These are phyloP conservation scores for Diarsia rubi DNA, from an alignment of 2,888 invertebrate species.

Conservation along the genomic window DNA sequence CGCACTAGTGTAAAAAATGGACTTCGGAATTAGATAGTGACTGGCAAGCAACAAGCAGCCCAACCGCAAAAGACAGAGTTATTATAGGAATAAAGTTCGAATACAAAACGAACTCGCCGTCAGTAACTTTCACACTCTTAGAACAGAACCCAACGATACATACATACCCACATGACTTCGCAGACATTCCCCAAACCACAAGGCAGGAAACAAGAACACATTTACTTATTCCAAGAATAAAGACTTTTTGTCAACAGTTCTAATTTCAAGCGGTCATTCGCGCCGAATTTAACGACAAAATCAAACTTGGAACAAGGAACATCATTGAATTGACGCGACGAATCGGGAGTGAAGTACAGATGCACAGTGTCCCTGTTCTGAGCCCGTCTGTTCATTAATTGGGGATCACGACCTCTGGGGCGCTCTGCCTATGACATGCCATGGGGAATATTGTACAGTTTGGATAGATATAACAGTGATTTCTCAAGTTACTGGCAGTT, in stretches of 20 bases:
- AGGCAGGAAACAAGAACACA: constrained; percentile 30
- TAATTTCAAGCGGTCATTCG: constrained; percentile 41
- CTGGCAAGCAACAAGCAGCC: background rate
- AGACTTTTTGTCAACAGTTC: constrained; percentile 33
- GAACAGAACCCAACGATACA: constrained; percentile 43
- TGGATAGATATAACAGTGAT: constrained; percentile 3
- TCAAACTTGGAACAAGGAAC: constrained; percentile 51
- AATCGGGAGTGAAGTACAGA: constrained; percentile 42
- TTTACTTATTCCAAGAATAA: constrained; percentile 31
- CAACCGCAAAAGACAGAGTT: background rate
- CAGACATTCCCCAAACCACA: constrained; percentile 31
- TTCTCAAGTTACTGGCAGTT: background rate
- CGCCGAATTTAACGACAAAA: constrained; percentile 46
- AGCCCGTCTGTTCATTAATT: constrained; percentile 59
- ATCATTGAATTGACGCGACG: constrained; percentile 49
- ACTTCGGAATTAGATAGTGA: background rate
- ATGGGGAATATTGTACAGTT: constrained; percentile 35
- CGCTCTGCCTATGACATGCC: constrained; percentile 36
- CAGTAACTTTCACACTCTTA: background rate
- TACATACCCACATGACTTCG: constrained; percentile 55
- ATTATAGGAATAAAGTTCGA: background rate
- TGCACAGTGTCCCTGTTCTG: constrained; percentile 55
- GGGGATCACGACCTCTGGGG: constrained; percentile 64
- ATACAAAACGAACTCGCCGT: constrained; percentile 1
- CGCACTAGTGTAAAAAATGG: background rate